These are phyloP conservation scores for cattle (Bos taurus) DNA, from an alignment of 2,113 vertebrate species.

Conservation along the genomic window ARS-UCD2.0 NC_037335.1:20180501-20181000, in stretches of 20 bases:
- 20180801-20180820: background rate
- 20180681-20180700: background rate
- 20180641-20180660: background rate
- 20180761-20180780: background rate
- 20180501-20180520: background rate
- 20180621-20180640: background rate
- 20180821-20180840: background rate
- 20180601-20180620: background rate
- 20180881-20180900: constrained; percentile 37
- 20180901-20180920: constrained; percentile 11
- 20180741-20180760: background rate
- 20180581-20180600: background rate
- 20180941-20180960: constrained; percentile 36
- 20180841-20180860: background rate
- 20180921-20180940: constrained; percentile 22
- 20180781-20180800: background rate
- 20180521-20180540: background rate
- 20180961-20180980: constrained; percentile 48
- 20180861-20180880: constrained; percentile 38
- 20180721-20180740: background rate
- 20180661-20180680: background rate
- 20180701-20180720: background rate
- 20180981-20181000: constrained; percentile 35
- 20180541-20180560: background rate
- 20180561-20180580: background rate